Evolutionary conservation across 2,888 invertebrate species (phyloP), one percentile per base, ranked within the genome.

Genomic region (Gonocerus acuteangulatus): DNA sequence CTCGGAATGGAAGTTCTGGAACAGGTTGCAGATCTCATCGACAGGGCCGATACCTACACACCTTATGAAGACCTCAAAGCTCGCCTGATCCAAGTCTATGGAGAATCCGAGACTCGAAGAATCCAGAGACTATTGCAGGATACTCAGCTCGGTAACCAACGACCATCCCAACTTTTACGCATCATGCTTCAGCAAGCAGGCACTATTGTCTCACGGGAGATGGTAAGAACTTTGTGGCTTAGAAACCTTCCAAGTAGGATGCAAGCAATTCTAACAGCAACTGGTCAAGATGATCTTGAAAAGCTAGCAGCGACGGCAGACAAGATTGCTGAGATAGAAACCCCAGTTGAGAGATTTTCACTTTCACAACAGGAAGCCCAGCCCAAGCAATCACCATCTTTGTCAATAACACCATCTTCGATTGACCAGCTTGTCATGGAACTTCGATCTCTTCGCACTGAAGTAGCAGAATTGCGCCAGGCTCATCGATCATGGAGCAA

Each of bases 221-320:
- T 39, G 39, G 39, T 39, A n/a, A 39, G 15, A 22, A 48, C 23
- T 22, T 11, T 48, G 13, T 22, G 48, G 23, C 22, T 21, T 21
- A 4, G 22, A 21, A 48, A 48, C 15, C 48, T 21, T n/a, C 48
- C 48, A 13, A 48, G 48, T 21, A 13, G 48, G 1, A 23, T 48
- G 48, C 48, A 48, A 48, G 48, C 48, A 13, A 48, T 48, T 15
- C 21, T 48, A 9, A 9, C 48, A 13, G 48, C 23, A 6, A 48
- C 48, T 11, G 48, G 48, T 15, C 21, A 48, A 48, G 48, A 48
- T 48, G 48, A 48, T 22, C 48, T 48, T 48, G n/a, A n/a, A n/a
- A n/a, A n/a, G n/a, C n/a, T n/a, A 21, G 21, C 22, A 21, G 48
- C 22, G 13, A 21, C 48, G 6, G 48, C 1, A 21, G 22, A 48